Base-by-base conservation (phyloP, 2,797 vertebrate species). In the Otolemur crassicaudatus region DNA sequence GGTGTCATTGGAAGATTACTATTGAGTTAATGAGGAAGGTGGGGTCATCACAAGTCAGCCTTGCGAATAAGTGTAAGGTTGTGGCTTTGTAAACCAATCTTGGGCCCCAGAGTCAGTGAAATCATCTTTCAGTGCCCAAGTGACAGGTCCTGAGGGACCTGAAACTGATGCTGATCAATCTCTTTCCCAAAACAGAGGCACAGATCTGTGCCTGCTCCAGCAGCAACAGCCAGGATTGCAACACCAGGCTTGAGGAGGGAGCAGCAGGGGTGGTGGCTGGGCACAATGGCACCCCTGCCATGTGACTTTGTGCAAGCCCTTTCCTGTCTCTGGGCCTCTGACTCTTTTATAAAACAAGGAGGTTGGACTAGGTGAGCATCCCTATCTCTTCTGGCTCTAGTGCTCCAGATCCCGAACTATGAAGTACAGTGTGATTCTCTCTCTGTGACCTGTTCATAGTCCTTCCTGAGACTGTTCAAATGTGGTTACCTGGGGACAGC, bases 21-120 rank as follows among this genome's bases (percentile, higher is more conserved):
- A 17, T 93, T 95, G 80, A 82, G 7, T 95, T 90, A 96, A 90
- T 73, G 56, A 97, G 58, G n/a, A 80, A 84, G 29, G 34, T 37
- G 29, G 86, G 92, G 73, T 91, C 46, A 89, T 95, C 56, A 60
- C 43, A 73, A 58, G 82, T 77, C 80, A 88, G 69, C 46, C 40
- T 73, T n/a, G 37, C 43, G 80, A 83, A 69, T 90, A 76, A 83
- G 73, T 75, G 49, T n/a, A 79, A 96, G 46, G 72, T 20, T 80
- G 75, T 72, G 70, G 87, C 34, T 11, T 94, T 97, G 93, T 49
- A 87, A 91, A 65, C n/a, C 61, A 75, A 65, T 40, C 61, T 29
- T 40, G 31, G 85, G 79, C 29, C 46, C 14, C 40, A 84, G 76
- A 70, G 49, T 82, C 60, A 63, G 37, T 58, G 22, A 94, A 87